Evolutionary conservation across 2,113 vertebrate species (phyloP), one percentile per base, ranked within the genome.

Genomic region (Pteropus alecto): DNA sequence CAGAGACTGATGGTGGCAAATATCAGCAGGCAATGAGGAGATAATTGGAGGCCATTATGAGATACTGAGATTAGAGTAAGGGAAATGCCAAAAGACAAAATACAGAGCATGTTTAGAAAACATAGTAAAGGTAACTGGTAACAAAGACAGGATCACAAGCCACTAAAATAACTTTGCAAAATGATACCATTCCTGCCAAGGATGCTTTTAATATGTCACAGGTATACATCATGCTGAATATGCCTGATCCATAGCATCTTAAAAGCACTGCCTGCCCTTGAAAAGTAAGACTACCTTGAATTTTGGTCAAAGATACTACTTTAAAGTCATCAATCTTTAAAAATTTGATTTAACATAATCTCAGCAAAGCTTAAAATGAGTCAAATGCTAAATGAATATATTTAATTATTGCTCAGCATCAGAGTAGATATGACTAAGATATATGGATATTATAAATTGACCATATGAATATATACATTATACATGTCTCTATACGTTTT

Each of bases 81-180:
- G 65, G 30, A 71, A 58, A 79, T 73, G 58, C 18, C 63, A 73
- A 76, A 70, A 91, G 7, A 5, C 11, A 79, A 96, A 70, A 92
- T 58, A 46, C 21, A 90, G 18, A 96, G 46, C 65, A 87, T n/a
- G 16, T 73, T 93, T 68, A 46, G 56, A 96, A 90, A 95, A 90
- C 19, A 88, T 2, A 78, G 41, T 67, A 38, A 94, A 76, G 35
- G 35, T 65, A 85, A 83, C 9, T 9, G 6, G 7, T 81, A 89
- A 84, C 6, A 84, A 3, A 85, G 56, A 81, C 5, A 83, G 24
- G 35, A 15, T 96, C 35, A 96, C 0, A 84, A 33, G 74, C 12
- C 41, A 91, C 51, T 73, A 94, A 73, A 87, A 65, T 74, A 93
- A 71, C 58, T 71, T 15, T 85, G 15, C 8, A 30, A 90, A 84